These are phyloP conservation scores for Pemphigus obesinymphae DNA, from an alignment of 1,140 invertebrate genomes.

Conservation along the genomic window DNA sequence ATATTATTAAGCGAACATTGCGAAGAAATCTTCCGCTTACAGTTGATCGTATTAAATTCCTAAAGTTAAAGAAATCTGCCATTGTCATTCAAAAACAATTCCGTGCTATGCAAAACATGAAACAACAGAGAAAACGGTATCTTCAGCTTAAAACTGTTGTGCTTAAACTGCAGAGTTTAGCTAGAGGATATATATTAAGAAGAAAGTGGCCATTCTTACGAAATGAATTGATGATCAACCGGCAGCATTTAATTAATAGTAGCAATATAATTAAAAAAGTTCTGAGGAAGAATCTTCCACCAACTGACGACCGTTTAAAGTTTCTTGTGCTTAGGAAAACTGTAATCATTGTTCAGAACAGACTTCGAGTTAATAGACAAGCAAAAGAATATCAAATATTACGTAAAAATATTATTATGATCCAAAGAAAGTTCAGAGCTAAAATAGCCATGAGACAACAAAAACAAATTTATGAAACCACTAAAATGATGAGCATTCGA, in stretches of 20 bases:
- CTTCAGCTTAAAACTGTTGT: constrained; percentile 45
- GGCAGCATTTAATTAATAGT: constrained; percentile 52
- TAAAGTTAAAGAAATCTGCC: constrained; percentile 48
- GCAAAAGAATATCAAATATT: not conserved
- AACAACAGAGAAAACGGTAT: constrained; percentile 51
- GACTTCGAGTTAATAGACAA: constrained; percentile 46
- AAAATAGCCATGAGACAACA: constrained; percentile 52
- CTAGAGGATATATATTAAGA: constrained; percentile 49
- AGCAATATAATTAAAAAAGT: constrained; percentile 55
- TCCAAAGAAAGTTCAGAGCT: constrained; percentile 58
- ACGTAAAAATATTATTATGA: constrained; percentile 18
- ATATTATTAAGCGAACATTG: not conserved
- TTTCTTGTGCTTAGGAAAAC: constrained; percentile 47
- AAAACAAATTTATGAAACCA: constrained; percentile 46
- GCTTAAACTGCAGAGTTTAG: constrained; percentile 19
- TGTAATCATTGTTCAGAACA: constrained; percentile 43
- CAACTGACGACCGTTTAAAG: constrained; percentile 43
- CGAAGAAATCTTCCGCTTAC: not conserved
- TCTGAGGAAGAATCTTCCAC: constrained; percentile 50
- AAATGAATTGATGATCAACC: constrained; percentile 46
- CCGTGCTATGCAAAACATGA: constrained; percentile 50
- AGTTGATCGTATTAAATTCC: not conserved
- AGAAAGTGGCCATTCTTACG: constrained; percentile 46
- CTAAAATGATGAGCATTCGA: constrained; percentile 49
- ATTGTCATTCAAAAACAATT: constrained; percentile 54